Conservation (phyloP, 1,140 invertebrate species). For the Temnothorax longispinosus region DNA sequence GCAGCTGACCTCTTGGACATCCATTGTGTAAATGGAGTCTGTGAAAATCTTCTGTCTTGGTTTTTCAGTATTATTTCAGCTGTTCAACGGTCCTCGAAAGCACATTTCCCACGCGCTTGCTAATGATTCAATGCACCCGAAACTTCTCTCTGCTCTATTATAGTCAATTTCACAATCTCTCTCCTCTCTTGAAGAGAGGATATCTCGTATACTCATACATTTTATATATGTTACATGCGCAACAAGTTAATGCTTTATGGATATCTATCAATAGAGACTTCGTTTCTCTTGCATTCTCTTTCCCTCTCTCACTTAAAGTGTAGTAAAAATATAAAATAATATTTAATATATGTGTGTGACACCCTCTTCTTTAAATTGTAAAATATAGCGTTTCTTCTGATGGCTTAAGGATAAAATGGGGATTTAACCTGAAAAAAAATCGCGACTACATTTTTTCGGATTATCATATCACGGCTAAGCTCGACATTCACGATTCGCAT, state of each 20-base stretch:
- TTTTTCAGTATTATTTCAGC: slow-evolving; percentile 29
- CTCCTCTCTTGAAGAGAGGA: neutral
- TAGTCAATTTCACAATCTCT: neutral
- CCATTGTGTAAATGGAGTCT: slow-evolving; percentile 35
- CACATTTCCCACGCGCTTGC: neutral
- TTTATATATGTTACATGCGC: neutral
- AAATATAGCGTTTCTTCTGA: neutral
- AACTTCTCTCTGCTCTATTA: neutral
- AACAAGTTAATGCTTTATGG: neutral
- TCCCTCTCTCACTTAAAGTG: neutral
- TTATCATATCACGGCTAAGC: slow-evolving; percentile 23
- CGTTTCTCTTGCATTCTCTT: neutral
- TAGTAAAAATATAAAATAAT: neutral
- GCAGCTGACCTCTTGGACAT: slow-evolving; percentile 35
- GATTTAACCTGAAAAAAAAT: neutral
- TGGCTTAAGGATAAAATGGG: neutral
- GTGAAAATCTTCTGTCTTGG: slow-evolving; percentile 12
- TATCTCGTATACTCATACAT: neutral
- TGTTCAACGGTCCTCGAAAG: neutral
- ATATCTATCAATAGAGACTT: neutral
- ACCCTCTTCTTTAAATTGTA: neutral
- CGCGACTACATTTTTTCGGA: slow-evolving; percentile 25
- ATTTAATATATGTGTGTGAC: neutral
- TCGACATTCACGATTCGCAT: neutral
- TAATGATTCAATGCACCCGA: neutral